Evolutionary conservation across 2,797 vertebrate species (phyloP).

Genomic region (Acropternis orthonyx): DNA sequence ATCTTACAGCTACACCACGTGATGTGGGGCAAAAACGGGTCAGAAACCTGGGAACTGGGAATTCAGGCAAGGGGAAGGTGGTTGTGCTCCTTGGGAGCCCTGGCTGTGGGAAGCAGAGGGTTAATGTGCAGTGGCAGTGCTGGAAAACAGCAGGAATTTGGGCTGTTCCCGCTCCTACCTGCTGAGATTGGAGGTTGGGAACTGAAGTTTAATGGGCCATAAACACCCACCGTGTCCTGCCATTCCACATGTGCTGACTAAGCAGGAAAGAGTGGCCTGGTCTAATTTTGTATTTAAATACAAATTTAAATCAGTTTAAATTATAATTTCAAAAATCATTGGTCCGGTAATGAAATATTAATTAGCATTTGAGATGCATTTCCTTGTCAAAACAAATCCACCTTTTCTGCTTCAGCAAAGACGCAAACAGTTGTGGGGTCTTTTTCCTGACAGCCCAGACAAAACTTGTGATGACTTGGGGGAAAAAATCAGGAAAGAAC

Average conservation of each 20-base stretch:
- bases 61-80: background rate
- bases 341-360: background rate
- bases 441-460: background rate
- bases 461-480: background rate
- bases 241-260: background rate
- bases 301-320: background rate
- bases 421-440: background rate
- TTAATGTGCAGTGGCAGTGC: background rate
- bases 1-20: rapidly evolving
- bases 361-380: background rate
- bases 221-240: background rate
- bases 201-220: conserved; percentile 23
- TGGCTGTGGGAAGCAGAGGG: background rate
- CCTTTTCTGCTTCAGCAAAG: background rate
- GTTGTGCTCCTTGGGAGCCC: rapidly evolving
- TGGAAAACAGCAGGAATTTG: background rate
- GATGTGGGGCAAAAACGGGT: rapidly evolving
- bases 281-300: background rate
- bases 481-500: background rate
- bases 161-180: background rate
- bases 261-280: background rate
- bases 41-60: background rate
- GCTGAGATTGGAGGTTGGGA: background rate
- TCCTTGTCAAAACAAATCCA: background rate
- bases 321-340: background rate